Evolutionary conservation across 2,113 vertebrate genomes (phyloP), one percentile per base, ranked within the genome.

Genomic region (Cnemophilus loriae): DNA sequence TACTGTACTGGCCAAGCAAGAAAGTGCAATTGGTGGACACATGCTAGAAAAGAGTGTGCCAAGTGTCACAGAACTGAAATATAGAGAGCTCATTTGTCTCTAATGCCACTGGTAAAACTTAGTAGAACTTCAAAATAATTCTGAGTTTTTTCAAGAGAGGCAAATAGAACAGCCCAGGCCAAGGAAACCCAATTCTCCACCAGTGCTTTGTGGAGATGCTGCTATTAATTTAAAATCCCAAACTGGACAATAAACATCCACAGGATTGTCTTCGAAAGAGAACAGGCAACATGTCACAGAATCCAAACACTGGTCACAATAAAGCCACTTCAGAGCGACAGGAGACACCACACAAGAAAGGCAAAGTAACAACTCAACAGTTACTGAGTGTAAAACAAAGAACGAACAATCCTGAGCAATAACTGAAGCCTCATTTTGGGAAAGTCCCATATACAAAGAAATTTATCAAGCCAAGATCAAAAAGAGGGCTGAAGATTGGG

Each of bases 181-280:
- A 69, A 60, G 41, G 23, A 41, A 88, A 88, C 4, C 30, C 14
- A 63, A 8, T 47, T 55, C 42, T 76, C 63, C 68, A 86, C 3
- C 46, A 63, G 75, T 24, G 37, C 37, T 74, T 39, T 50, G 63
- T 49, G 47, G 24, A 33, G 46, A 49, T 1, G 0, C 5, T 55
- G 37, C 23, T 46, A 24, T 42, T 67, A 37, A 89, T 67, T 77
- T 61, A 39, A 93, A 80, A 42, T 7, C 11, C 9, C 3, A 4
- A 0, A 0, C 1, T 0, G 0, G 30, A 35, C 24, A 79, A 20
- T 15, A 55, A 82, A 71, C 13, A 67, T 5, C 30, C 28, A 65
- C 10, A 65, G 50, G 47, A 47, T 13, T 59, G 55, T 56, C 22
- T 82, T 75, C 27, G 50, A 50, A 87, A 82, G 47, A 21, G 57